Evolutionary conservation across 2,113 vertebrate genomes (phyloP).

Genomic region (Xyliphius kryptos): DNA sequence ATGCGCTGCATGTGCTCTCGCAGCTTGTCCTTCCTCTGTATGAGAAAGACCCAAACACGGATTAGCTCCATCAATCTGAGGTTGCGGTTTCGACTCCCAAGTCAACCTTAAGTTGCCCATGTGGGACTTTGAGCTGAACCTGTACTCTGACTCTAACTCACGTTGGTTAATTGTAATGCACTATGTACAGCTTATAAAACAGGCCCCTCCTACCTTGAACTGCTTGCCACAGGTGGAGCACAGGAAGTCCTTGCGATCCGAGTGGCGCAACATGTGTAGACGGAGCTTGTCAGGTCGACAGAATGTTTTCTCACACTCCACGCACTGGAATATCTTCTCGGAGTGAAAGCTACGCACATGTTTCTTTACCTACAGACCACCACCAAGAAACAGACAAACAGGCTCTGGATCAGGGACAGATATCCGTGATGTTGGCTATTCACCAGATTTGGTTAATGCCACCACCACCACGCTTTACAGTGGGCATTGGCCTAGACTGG

Average conservation of each 20-base stretch:
- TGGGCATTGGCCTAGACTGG: no score
- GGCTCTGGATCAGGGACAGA: no score
- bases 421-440: no score
- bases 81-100: no score
- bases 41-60: not conserved
- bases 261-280: slow-evolving; percentile 93
- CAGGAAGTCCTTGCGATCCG: slow-evolving; percentile 93
- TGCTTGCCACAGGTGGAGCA: slow-evolving; percentile 97
- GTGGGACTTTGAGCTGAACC: no score
- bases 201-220: slow-evolving; percentile 76
- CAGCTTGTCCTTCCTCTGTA: slow-evolving; percentile 92
- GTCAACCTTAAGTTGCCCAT: no score
- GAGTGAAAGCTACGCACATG: slow-evolving; percentile 96
- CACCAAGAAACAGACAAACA: no score
- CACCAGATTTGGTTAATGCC: no score
- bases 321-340: slow-evolving; percentile 93
- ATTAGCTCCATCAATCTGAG: no score
- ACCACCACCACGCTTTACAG: no score
- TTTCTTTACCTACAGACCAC: slow-evolving; percentile 79
- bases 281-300: slow-evolving; percentile 93
- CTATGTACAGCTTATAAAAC: not conserved
- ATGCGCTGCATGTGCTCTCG: slow-evolving; percentile 98
- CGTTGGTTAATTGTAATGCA: no score
- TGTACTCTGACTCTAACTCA: no score
- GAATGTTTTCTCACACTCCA: slow-evolving; percentile 94